Conservation (phyloP, 2,113 vertebrate species). For the Lota lota region DNA sequence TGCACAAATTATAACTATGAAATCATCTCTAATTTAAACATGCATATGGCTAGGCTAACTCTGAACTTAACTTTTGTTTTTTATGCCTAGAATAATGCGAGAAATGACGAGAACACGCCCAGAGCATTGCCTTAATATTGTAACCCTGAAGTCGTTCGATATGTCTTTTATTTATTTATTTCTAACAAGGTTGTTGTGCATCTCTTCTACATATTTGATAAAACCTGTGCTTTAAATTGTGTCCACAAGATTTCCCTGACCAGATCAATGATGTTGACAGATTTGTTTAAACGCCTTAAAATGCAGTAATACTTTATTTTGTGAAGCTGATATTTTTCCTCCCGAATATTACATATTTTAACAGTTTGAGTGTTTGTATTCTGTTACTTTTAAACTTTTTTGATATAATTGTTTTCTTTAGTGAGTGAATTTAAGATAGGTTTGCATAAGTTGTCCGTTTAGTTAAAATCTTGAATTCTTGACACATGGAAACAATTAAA, state of each 20-base stretch:
- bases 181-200: conserved; percentile 21
- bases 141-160: conserved; percentile 45
- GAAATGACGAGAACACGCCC: conserved; percentile 59
- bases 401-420: too few species aligned
- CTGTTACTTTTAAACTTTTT: too few species aligned
- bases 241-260: conserved; percentile 23
- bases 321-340: too few species aligned
- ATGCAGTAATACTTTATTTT: conserved; percentile 39
- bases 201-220: conserved; percentile 36
- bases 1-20: conserved; percentile 23
- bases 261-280: neutral
- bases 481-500: too few species aligned
- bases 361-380: too few species aligned
- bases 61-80: conserved; percentile 36
- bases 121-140: conserved; percentile 79
- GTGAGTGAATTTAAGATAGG: too few species aligned
- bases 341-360: too few species aligned
- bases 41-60: conserved; percentile 55
- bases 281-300: conserved; percentile 50
- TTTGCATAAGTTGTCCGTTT: too few species aligned
- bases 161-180: conserved; percentile 71
- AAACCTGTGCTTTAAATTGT: conserved; percentile 19
- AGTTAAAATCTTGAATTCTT: too few species aligned
- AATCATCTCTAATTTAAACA: conserved; percentile 34
- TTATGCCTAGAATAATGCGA: conserved; percentile 49